phyloP scores from a whole-genome alignment of 2,113 vertebrate genomes.

The Urocitellus parryii region DNA sequence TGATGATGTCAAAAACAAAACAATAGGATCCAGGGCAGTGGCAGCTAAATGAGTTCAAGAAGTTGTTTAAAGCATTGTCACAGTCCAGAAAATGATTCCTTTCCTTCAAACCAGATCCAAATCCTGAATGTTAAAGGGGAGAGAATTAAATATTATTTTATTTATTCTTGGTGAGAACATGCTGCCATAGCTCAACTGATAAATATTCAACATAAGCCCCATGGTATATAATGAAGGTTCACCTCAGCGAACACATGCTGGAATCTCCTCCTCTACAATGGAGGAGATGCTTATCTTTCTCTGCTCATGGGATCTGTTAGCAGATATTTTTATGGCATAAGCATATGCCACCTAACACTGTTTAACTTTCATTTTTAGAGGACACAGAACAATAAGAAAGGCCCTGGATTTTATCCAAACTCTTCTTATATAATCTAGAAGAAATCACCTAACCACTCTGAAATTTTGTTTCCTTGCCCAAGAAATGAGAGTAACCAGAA shows the following conservation, averaged over 20 bases:
- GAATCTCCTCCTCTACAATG: conserved; percentile 24
- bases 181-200: conserved; percentile 72
- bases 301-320: background rate
- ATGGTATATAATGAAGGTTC: conserved; percentile 2
- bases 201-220: conserved; percentile 70
- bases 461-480: conserved; percentile 1
- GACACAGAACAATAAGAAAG: background rate
- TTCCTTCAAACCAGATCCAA: conserved; percentile 69
- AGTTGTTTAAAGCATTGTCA: conserved; percentile 75
- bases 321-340: conserved; percentile 39
- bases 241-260: conserved; percentile 35
- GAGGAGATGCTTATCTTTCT: conserved; percentile 53
- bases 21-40: conserved; percentile 70
- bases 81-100: conserved; percentile 54
- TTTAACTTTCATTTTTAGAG: conserved; percentile 33
- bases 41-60: conserved; percentile 79
- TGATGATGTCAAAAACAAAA: conserved; percentile 72
- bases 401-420: conserved; percentile 18
- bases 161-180: conserved; percentile 74
- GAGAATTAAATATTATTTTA: conserved; percentile 76
- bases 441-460: background rate
- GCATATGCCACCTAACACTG: background rate
- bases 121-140: conserved; percentile 63
- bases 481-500: background rate
- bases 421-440: conserved; percentile 42